Conservation (phyloP, 2,888 invertebrate genomes). For the Conchocele bisecta region DNA sequence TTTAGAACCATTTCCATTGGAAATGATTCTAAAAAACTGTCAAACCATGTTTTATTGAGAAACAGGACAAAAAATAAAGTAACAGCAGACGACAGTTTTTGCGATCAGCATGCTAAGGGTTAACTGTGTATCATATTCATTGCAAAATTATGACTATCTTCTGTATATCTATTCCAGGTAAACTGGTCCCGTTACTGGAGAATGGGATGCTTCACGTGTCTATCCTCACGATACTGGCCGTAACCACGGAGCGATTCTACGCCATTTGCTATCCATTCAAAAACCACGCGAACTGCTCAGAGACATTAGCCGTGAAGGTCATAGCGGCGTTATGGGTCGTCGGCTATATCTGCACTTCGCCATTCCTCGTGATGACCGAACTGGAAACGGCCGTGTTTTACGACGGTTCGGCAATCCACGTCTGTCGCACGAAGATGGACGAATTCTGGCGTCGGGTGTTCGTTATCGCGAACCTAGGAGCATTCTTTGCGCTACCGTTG, state of each 20-base stretch:
- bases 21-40: too few relatives aligned
- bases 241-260: conserved; percentile 94
- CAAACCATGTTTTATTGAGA: too few relatives aligned
- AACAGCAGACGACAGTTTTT: too few relatives aligned
- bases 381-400: conserved; percentile 88
- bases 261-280: conserved; percentile 94
- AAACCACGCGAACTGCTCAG: conserved; percentile 85
- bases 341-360: conserved; percentile 84
- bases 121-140: too few relatives aligned
- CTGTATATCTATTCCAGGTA: conserved; percentile 86
- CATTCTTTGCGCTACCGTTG: conserved; percentile 61
- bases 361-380: conserved; percentile 91
- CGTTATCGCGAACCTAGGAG: conserved; percentile 51
- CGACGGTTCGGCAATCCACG: conserved; percentile 50
- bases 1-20: too few relatives aligned
- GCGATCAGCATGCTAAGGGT: too few relatives aligned
- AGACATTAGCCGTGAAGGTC: conserved; percentile 78
- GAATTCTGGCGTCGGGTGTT: conserved; percentile 41
- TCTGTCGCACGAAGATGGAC: conserved; percentile 56
- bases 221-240: conserved; percentile 94
- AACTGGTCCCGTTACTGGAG: conserved; percentile 95
- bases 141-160: too few relatives aligned
- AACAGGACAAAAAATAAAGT: too few relatives aligned
- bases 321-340: conserved; percentile 81
- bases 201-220: conserved; percentile 95